phyloP scores from a whole-genome alignment of 1,140 invertebrate genomes.

The Onthophagus taurus region DNA sequence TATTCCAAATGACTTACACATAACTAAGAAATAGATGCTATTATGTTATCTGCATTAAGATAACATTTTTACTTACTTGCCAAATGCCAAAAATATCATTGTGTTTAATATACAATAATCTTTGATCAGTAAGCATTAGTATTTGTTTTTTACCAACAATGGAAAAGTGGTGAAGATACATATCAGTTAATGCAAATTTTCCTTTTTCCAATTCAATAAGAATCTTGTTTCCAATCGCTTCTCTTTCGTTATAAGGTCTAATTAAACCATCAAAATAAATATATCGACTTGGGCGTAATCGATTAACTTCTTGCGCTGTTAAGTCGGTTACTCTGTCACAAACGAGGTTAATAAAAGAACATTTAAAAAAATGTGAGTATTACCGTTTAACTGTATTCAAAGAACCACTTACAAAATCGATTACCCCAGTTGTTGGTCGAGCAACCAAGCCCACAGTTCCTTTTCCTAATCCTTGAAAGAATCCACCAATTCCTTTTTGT shows the following conservation, averaged over 20 bases:
- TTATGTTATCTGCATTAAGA: too few species aligned
- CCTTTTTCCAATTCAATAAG: slow-evolving; percentile 62
- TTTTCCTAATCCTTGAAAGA: slow-evolving; percentile 95
- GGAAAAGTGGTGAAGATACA: slow-evolving; percentile 72
- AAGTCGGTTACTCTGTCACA: slow-evolving; percentile 61
- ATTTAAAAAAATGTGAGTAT: too few species aligned
- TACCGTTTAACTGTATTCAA: slow-evolving; percentile 85
- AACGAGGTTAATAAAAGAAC: too few species aligned
- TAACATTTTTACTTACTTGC: slow-evolving; percentile 47
- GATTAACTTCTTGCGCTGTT: slow-evolving; percentile 62
- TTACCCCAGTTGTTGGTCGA: slow-evolving; percentile 87
- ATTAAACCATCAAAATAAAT: slow-evolving; percentile 77
- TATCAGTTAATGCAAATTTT: slow-evolving; percentile 77
- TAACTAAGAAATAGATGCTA: too few species aligned
- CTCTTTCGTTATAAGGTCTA: slow-evolving; percentile 69
- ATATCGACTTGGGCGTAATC: slow-evolving; percentile 74
- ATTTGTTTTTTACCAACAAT: slow-evolving; percentile 61
- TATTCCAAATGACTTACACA: too few species aligned
- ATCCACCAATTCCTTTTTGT: slow-evolving; percentile 88
- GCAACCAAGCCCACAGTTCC: slow-evolving; percentile 92
- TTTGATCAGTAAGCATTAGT: slow-evolving; percentile 81
- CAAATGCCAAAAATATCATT: slow-evolving; percentile 82
- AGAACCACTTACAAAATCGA: slow-evolving; percentile 95
- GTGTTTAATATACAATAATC: slow-evolving; percentile 65
- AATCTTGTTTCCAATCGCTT: slow-evolving; percentile 82